Conservation (phyloP, 2,888 invertebrate species). For the Punctoribates punctum region DNA sequence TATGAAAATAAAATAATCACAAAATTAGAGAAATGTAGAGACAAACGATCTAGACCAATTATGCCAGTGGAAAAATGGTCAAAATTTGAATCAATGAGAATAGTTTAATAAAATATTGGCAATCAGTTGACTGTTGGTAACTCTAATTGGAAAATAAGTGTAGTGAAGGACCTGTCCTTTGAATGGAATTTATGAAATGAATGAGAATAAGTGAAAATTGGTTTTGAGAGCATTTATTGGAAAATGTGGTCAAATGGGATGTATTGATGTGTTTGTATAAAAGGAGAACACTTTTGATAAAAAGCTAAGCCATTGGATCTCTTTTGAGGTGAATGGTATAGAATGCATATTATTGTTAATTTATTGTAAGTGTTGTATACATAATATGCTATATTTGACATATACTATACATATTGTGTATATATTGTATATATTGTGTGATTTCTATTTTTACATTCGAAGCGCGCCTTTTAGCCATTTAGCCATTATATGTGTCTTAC, state of each 20-base stretch:
- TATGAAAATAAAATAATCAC: no score
- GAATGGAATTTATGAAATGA: no score
- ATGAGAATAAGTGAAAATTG: neutral
- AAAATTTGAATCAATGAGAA: no score
- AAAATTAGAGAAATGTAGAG: no score
- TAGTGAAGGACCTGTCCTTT: no score
- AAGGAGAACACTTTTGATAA: slow-evolving; percentile 14
- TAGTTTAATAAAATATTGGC: no score
- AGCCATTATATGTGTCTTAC: neutral
- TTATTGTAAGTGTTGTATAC: slow-evolving; percentile 13
- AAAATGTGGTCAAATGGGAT: neutral
- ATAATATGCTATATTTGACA: neutral
- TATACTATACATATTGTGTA: slow-evolving; percentile 11
- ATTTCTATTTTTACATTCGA: slow-evolving; percentile 28
- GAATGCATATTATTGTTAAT: slow-evolving; percentile 8
- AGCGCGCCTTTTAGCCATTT: slow-evolving; percentile 30
- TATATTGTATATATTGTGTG: slow-evolving; percentile 29
- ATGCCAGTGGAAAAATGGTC: no score
- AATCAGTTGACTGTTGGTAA: neutral
- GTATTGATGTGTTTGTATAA: slow-evolving; percentile 1
- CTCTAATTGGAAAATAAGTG: no score
- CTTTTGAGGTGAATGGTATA: slow-evolving; percentile 13
- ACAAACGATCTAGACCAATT: no score
- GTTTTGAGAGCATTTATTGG: neutral
- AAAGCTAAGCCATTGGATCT: neutral